These are phyloP conservation scores for Palloptera scutellata DNA, from an alignment of 2,888 invertebrate species.

Conservation along the genomic window DNA sequence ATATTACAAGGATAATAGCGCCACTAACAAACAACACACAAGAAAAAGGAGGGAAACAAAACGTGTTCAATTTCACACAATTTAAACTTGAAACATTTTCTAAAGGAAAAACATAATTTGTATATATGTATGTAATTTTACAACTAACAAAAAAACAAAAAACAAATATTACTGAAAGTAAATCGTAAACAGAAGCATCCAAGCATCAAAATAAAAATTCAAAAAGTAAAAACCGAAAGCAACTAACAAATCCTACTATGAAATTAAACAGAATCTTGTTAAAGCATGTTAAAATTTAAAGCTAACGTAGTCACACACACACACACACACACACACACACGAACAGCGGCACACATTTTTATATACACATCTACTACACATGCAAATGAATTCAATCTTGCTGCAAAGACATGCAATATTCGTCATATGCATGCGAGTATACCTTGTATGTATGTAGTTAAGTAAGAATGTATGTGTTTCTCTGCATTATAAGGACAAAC, in stretches of 20 bases:
- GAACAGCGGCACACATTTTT: background rate
- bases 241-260: slow-evolving; percentile 21
- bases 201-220: background rate
- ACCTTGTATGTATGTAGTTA: too few relatives aligned
- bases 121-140: slow-evolving; percentile 33
- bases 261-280: slow-evolving; percentile 13
- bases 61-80: slow-evolving; percentile 9
- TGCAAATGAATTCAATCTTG: slow-evolving; percentile 44
- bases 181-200: background rate
- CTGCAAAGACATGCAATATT: too few relatives aligned
- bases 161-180: slow-evolving; percentile 4
- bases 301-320: background rate
- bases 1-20: background rate
- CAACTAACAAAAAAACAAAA: slow-evolving; percentile 7
- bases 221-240: too few relatives aligned
- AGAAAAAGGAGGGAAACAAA: background rate
- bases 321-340: slow-evolving; percentile 25
- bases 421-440: too few relatives aligned
- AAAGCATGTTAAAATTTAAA: slow-evolving; percentile 30
- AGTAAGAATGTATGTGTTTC: too few relatives aligned
- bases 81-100: slow-evolving; percentile 29
- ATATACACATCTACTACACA: slow-evolving; percentile 18
- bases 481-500: too few relatives aligned
- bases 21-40: background rate
- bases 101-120: slow-evolving; percentile 28